Conservation (phyloP, 1,140 invertebrate genomes). For the Rhagoletis zephyria region DNA sequence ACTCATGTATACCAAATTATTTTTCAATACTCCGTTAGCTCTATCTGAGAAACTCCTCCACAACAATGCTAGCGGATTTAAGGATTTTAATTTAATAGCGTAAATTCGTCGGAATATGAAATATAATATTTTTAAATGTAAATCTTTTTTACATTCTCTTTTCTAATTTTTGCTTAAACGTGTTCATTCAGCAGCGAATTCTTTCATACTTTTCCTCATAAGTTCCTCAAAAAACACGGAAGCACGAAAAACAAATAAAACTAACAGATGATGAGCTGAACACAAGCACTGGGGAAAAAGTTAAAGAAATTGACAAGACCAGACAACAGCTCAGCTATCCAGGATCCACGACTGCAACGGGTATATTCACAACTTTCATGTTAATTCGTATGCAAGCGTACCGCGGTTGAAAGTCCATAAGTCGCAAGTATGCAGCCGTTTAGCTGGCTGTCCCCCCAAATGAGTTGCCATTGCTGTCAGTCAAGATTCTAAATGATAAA, state of each 20-base stretch:
- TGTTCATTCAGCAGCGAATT: too few relatives aligned
- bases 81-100: too few relatives aligned
- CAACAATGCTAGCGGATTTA: too few relatives aligned
- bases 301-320: neutral
- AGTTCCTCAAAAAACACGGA: neutral
- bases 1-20: too few relatives aligned
- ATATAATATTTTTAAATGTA: too few relatives aligned
- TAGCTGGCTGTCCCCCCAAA: slow-evolving; percentile 37
- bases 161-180: too few relatives aligned
- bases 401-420: slow-evolving; percentile 9
- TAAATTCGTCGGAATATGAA: too few relatives aligned
- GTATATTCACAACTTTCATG: neutral
- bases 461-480: slow-evolving; percentile 48
- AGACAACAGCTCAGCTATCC: neutral
- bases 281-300: neutral
- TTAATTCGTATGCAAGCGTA: neutral
- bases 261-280: neutral
- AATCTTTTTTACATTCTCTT: too few relatives aligned
- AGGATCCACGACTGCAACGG: too few relatives aligned
- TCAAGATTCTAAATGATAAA: slow-evolving; percentile 46
- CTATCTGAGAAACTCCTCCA: too few relatives aligned
- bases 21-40: too few relatives aligned
- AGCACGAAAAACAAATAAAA: slow-evolving; percentile 11
- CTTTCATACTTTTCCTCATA: too few relatives aligned
- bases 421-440: neutral